phyloP scores from a whole-genome alignment of 2,888 invertebrate genomes.

The Cantharis nigra region DNA sequence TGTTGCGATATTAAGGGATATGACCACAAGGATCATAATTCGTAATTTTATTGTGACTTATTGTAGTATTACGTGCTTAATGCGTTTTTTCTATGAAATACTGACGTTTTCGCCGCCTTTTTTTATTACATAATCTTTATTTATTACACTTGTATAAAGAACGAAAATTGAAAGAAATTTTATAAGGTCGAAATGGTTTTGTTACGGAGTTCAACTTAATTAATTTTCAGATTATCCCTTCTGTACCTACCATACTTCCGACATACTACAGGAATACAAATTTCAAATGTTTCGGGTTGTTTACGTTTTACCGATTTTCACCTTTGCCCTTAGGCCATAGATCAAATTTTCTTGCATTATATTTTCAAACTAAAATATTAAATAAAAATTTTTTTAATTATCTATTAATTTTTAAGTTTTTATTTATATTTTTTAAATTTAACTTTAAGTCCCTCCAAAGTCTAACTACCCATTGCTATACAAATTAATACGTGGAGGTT shows the following conservation, averaged over 20 bases:
- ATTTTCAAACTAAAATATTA: neutral
- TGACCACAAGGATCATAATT: neutral
- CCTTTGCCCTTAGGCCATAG: neutral
- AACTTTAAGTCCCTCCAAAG: too few relatives aligned
- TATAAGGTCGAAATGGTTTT: neutral
- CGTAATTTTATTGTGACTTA: neutral
- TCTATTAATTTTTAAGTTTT: too few relatives aligned
- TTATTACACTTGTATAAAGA: neutral
- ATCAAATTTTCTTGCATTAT: neutral
- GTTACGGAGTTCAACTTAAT: neutral
- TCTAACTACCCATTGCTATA: too few relatives aligned
- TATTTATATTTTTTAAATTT: too few relatives aligned
- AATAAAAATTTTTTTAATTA: too few relatives aligned
- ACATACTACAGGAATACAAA: neutral
- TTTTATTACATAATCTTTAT: neutral
- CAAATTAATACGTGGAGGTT: too few relatives aligned
- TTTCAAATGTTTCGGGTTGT: neutral
- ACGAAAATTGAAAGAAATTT: neutral
- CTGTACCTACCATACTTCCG: neutral
- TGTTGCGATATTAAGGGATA: neutral
- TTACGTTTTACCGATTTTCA: neutral
- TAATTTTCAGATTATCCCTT: neutral
- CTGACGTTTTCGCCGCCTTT: neutral
- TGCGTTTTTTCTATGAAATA: slow-evolving; percentile 16
- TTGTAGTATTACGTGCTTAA: slow-evolving; percentile 20